These are phyloP conservation scores for Cyclopterus lumpus DNA, from an alignment of 2,797 vertebrate species.

Conservation along the genomic window DNA sequence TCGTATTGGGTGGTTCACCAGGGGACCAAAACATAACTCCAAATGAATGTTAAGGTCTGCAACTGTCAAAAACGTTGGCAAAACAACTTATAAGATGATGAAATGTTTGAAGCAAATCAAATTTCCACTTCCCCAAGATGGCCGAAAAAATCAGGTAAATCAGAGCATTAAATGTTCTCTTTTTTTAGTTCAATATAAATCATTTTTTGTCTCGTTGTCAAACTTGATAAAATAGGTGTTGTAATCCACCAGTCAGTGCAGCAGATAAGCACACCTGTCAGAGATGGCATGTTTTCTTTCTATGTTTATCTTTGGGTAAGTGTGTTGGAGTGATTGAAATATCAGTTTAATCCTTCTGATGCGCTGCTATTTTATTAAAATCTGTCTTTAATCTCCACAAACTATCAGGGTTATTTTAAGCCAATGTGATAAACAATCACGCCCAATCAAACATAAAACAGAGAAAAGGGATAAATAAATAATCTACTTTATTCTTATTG, in stretches of 20 bases:
- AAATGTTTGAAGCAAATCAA: too few species aligned
- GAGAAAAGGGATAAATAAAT: neutral
- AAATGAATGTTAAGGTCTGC: neutral
- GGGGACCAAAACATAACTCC: neutral
- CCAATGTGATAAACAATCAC: constrained; percentile 24
- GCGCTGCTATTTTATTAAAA: constrained; percentile 6
- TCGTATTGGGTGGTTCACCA: neutral
- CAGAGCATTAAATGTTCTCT: too few species aligned
- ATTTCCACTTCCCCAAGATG: too few species aligned
- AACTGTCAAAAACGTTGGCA: neutral
- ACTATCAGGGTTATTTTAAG: constrained; percentile 26
- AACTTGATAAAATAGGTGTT: neutral
- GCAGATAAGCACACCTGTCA: constrained; percentile 29
- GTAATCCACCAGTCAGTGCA: neutral
- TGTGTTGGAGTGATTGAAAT: constrained; percentile 14
- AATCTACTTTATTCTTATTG: neutral
- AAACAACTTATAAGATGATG: neutral
- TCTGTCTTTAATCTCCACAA: constrained; percentile 40
- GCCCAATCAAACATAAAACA: constrained; percentile 21
- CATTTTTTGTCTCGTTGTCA: fast-evolving
- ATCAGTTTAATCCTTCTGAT: constrained; percentile 31
- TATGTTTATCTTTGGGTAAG: constrained; percentile 3
- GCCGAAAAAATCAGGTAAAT: neutral
- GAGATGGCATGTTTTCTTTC: constrained; percentile 1
- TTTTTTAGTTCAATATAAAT: neutral